These are phyloP conservation scores for Diplodus sargus DNA, from an alignment of 2,797 vertebrate genomes.

Conservation along the genomic window DNA sequence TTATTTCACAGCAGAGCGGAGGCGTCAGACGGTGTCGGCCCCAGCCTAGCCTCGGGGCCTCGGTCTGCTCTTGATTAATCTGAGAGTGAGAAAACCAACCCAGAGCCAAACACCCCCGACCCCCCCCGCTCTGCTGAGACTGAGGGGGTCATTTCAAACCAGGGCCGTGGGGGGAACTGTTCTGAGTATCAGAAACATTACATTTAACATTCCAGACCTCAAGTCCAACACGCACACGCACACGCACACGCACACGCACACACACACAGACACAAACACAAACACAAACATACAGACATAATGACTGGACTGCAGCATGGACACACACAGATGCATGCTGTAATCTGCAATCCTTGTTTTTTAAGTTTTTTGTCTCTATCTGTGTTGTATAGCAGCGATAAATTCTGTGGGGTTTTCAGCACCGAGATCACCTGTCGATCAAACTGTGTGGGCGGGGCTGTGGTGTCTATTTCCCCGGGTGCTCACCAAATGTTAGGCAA, in stretches of 20 bases:
- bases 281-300: neutral
- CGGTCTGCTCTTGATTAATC: conserved; percentile 83
- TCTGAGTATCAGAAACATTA: conserved; percentile 68
- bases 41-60: conserved; percentile 72
- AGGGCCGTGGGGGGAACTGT: conserved; percentile 46
- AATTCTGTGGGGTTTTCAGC: conserved; percentile 7
- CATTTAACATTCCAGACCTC: conserved; percentile 65
- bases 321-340: conserved; percentile 1
- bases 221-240: neutral
- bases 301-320: neutral
- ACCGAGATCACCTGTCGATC: conserved; percentile 38
- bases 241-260: neutral
- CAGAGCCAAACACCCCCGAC: conserved; percentile 58
- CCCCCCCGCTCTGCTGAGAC: conserved; percentile 44
- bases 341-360: conserved; percentile 23
- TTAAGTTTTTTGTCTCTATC: neutral
- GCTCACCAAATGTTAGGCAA: conserved; percentile 2
- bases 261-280: neutral
- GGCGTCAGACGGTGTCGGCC: conserved; percentile 72
- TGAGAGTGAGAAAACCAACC: conserved; percentile 76
- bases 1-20: conserved; percentile 73
- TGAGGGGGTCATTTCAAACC: conserved; percentile 72
- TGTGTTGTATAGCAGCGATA: neutral
- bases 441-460: neutral
- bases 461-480: neutral